Base-by-base conservation (phyloP, 2,113 vertebrate genomes). In the Callipepla squamata region DNA sequence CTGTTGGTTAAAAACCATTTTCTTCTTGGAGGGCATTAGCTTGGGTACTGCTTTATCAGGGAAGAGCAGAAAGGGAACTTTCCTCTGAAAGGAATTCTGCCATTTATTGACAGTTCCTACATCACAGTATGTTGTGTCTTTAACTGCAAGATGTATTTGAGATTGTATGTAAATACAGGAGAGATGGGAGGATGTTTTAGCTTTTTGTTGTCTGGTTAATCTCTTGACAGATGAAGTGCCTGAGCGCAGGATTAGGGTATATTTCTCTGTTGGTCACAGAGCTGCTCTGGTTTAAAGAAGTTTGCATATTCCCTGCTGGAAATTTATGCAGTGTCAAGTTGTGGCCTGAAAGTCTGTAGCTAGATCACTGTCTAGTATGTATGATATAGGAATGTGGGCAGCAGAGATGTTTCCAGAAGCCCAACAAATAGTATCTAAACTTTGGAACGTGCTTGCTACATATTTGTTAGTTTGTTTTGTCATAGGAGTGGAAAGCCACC, bases 271-370 rank as follows among this genome's bases (percentile, higher is more conserved):
- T 51, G 12, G 34, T 70, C 47, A 28, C 25, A 50, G 10, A 38
- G 47, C n/a, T 36, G 34, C n/a, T 70, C n/a, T 13, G 13, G 5
- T 93, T 92, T 90, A 38, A 67, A 78, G 57, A 55, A 86, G 67
- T 28, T 11, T 34, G 9, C 44, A 42, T 18, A 69, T 69, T 80
- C n/a, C 86, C 5, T 66, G 14, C 16, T 87, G 13, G 14, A 30
- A 87, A 25, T 75, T 65, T 4, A 40, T 47, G 8, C n/a, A 59
- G 28, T 57, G 32, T 80, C 13, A 45, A n/a, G 14, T 4, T 75
- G 28, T 67, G 38, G 4, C 34, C 65, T 80, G 69, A 14, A 81
- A 47, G 89, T 70, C 44, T 30, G 9, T 78, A 34, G 10, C 19
- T 80, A 50, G 4, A 4, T 83, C 32, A 3, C 34, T 67, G 6